Evolutionary conservation across 53 echinoderm and acorn worm genomes (phyloP).

Genomic region (Hippasteria phrygiana): DNA sequence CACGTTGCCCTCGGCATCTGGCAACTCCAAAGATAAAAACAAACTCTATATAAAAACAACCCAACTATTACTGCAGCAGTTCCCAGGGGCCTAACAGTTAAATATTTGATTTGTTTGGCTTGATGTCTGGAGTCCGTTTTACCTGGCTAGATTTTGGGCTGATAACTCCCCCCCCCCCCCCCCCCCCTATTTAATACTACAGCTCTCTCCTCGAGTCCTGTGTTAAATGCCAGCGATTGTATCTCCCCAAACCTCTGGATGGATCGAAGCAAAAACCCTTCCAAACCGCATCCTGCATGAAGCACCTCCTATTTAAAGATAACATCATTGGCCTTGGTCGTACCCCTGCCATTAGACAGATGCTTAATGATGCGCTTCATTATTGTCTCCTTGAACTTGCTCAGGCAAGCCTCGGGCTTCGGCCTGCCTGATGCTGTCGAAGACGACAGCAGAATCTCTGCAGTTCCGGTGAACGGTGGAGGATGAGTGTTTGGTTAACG

Average conservation of each 20-base stretch:
- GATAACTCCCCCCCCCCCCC: neutral
- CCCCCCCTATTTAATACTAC: neutral
- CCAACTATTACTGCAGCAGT: too few relatives aligned
- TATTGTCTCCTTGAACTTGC: neutral
- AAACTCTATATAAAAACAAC: too few relatives aligned
- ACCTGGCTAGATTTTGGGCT: neutral
- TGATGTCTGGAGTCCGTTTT: too few relatives aligned
- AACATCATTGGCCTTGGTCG: neutral
- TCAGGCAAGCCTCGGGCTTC: neutral
- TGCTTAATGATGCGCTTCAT: neutral
- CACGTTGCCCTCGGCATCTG: too few relatives aligned
- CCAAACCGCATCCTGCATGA: neutral
- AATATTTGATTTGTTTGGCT: too few relatives aligned
- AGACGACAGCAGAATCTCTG: neutral
- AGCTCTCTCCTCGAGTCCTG: neutral
- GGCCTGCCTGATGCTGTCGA: neutral
- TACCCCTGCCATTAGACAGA: neutral
- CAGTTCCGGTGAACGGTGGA: neutral
- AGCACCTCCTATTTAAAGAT: neutral
- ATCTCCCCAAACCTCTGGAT: neutral
- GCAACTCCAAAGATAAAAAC: too few relatives aligned
- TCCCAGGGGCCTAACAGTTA: too few relatives aligned
- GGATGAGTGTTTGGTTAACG: too few relatives aligned
- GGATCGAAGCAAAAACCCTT: neutral
- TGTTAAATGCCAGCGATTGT: neutral